phyloP scores from a whole-genome alignment of 2,113 vertebrate species.

The Nothobranchius kuhntae region DNA sequence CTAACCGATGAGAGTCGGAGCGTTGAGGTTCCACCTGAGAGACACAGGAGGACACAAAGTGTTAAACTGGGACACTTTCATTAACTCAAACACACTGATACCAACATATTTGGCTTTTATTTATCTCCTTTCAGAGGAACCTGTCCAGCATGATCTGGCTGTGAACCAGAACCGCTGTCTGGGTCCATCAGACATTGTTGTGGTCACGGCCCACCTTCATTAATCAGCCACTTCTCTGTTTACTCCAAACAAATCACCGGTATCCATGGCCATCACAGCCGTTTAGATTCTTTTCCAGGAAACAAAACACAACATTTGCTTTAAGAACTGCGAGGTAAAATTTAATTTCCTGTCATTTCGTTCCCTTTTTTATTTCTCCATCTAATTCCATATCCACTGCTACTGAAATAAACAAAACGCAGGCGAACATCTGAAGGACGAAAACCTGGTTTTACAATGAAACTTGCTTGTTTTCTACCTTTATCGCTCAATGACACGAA shows the following conservation, averaged over 20 bases:
- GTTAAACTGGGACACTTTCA: not conserved
- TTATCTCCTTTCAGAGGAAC: not conserved
- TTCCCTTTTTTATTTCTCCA: not conserved
- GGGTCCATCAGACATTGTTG: not conserved
- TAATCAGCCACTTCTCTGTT: constrained; percentile 1
- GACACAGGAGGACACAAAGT: constrained; percentile 15
- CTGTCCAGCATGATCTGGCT: not conserved
- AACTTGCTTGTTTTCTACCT: too few relatives aligned
- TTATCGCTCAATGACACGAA: too few relatives aligned
- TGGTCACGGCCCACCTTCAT: not conserved
- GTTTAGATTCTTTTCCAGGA: too few relatives aligned
- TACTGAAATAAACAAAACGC: not conserved
- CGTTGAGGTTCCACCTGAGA: constrained; percentile 85
- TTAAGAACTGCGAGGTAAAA: not conserved
- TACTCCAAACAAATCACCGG: constrained; percentile 8
- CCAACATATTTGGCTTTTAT: not conserved
- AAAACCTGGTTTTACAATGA: too few relatives aligned
- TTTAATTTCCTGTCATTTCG: not conserved
- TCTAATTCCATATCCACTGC: not conserved
- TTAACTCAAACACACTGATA: not conserved
- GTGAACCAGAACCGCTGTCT: not conserved
- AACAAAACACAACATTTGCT: not conserved
- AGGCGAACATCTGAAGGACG: too few relatives aligned
- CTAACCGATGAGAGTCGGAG: constrained; percentile 88
- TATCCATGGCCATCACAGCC: not conserved